Percentiles rank a stretch among this genome's conserved stretches.
Evolutionary conservation across 2,888 invertebrate species (phyloP).

Genomic region (Ligdia adustata): DNA sequence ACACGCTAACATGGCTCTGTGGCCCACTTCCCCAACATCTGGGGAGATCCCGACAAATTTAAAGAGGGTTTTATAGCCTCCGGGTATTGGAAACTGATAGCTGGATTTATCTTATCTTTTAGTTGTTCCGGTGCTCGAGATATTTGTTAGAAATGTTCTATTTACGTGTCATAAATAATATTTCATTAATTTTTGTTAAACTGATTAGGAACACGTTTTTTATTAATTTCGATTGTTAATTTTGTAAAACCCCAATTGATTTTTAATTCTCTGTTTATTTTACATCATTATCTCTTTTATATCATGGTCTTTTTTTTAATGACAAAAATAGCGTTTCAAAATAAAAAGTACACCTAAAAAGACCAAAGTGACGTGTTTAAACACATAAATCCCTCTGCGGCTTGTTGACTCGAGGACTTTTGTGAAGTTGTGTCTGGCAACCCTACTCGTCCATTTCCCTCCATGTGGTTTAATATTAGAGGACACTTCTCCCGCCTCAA

Average conservation of each 20-base stretch:
- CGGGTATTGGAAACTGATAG: conserved; percentile 7
- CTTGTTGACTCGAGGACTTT: conserved; percentile 11
- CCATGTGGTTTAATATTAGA: conserved; percentile 33
- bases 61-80: conserved; percentile 12
- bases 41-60: conserved; percentile 1
- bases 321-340: not conserved
- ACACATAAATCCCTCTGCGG: conserved; percentile 11
- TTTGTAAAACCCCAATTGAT: no score
- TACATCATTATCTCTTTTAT: no score
- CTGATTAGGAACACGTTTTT: no score
- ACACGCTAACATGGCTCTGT: conserved; percentile 4
- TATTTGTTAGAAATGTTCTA: no score
- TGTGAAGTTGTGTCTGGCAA: conserved; percentile 9
- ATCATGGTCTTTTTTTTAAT: no score
- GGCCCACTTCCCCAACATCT: conserved; percentile 8
- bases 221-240: no score
- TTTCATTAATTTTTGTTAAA: no score
- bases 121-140: no score
- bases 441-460: conserved; percentile 28
- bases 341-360: conserved; percentile 8
- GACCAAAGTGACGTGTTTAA: conserved; percentile 5
- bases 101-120: no score
- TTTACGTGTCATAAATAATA: no score
- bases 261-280: no score
- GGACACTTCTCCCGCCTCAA: conserved; percentile 21